A percentile compares a stretch with the other conserved stretches of the same genome.
Evolutionary conservation across 2,797 vertebrate species (phyloP).

Genomic region (Sebastiscus tertius): DNA sequence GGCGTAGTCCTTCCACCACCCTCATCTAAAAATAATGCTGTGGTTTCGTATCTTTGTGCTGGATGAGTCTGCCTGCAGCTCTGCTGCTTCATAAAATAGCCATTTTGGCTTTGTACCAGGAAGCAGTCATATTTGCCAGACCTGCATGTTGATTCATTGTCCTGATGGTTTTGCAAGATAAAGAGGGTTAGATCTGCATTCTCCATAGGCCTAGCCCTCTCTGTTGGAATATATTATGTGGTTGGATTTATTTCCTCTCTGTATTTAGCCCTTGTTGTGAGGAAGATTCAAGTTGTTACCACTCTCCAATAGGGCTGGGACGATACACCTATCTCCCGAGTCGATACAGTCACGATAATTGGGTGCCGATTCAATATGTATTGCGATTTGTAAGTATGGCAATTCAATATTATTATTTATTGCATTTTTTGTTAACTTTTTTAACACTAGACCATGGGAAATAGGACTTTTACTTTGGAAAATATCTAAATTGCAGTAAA

Average conservation of each 20-base stretch:
- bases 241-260: neutral
- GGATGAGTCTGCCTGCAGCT: constrained; percentile 30
- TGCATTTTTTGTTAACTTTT: no score
- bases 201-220: neutral
- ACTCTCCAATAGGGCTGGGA: neutral
- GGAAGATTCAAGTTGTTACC: neutral
- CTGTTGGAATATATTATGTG: neutral
- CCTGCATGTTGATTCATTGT: constrained; percentile 39
- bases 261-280: neutral
- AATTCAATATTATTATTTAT: no score
- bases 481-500: no score
- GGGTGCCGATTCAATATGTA: no score
- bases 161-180: constrained; percentile 46
- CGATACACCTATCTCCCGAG: neutral
- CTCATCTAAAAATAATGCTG: constrained; percentile 51
- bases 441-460: no score
- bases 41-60: constrained; percentile 28
- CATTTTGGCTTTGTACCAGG: constrained; percentile 55
- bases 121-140: constrained; percentile 48
- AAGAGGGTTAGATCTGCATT: constrained; percentile 5
- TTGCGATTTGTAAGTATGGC: no score
- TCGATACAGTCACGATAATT: no score
- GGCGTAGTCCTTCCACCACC: neutral
- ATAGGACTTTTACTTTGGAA: no score
- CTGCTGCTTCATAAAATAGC: constrained; percentile 52